Evolutionary conservation across 1,140 invertebrate species (phyloP).

Genomic region (Sycophaga agraensis): DNA sequence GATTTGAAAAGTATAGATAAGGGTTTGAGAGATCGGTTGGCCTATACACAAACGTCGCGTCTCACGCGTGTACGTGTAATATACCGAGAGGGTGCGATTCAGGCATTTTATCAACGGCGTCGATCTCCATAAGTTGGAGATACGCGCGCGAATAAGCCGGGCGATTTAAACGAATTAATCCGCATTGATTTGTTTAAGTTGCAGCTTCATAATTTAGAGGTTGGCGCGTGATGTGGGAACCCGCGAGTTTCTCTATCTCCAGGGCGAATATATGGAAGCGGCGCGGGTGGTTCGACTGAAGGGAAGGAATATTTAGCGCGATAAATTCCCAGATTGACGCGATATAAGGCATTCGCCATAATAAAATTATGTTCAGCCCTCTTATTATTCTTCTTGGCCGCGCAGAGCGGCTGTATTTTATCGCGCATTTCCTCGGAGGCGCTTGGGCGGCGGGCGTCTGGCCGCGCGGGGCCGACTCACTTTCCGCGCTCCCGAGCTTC

Average conservation of each 20-base stretch:
- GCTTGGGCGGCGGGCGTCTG: constrained; percentile 1
- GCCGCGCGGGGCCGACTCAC: too few species aligned
- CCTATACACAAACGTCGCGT: constrained; percentile 11
- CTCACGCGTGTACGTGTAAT: background rate
- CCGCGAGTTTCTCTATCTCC: constrained; percentile 16
- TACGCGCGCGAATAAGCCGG: constrained; percentile 14
- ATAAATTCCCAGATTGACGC: constrained; percentile 42
- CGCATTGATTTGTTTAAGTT: constrained; percentile 31
- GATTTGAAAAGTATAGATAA: too few species aligned
- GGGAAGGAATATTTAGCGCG: constrained; percentile 33
- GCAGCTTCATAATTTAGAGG: constrained; percentile 25
- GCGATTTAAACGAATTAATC: constrained; percentile 28
- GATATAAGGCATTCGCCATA: constrained; percentile 33
- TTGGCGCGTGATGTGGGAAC: constrained; percentile 25
- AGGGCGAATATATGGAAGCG: constrained; percentile 10
- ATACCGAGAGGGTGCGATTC: background rate
- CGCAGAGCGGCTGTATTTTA: constrained; percentile 22
- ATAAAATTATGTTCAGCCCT: constrained; percentile 19
- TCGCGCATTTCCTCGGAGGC: constrained; percentile 28
- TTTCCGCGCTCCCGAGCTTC: constrained; percentile 28
- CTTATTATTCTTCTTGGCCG: constrained; percentile 32
- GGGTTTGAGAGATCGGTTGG: too few species aligned
- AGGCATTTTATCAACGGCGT: constrained; percentile 22
- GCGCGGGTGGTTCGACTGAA: constrained; percentile 10
- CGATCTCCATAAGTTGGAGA: too few species aligned